These are phyloP conservation scores for Brachionus sp. DNA, from an alignment of 1,140 invertebrate genomes.

Conservation along the genomic window DNA sequence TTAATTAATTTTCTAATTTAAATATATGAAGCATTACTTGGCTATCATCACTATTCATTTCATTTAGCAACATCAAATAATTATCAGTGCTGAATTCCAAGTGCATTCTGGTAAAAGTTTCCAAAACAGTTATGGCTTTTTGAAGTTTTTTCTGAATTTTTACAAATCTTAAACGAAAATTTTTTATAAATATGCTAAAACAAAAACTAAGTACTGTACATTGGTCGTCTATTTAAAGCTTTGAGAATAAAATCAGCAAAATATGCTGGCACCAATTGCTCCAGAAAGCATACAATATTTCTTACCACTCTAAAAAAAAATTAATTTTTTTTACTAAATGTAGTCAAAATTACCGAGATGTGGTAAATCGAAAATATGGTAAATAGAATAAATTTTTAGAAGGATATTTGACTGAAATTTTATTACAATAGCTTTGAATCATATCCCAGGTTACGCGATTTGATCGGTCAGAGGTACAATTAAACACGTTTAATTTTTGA, in stretches of 20 bases:
- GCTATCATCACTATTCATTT: slow-evolving; percentile 65
- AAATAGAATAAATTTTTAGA: slow-evolving; percentile 52
- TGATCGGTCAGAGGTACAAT: slow-evolving; percentile 46
- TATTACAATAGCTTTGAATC: slow-evolving; percentile 22
- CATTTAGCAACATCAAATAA: slow-evolving; percentile 64
- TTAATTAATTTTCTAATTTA: neutral
- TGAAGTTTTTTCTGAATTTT: slow-evolving; percentile 63
- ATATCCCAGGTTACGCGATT: slow-evolving; percentile 47
- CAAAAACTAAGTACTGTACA: neutral
- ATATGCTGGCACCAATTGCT: slow-evolving; percentile 57
- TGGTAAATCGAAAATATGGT: slow-evolving; percentile 55
- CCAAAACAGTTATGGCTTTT: slow-evolving; percentile 69
- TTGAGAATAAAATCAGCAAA: slow-evolving; percentile 54
- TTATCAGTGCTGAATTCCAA: slow-evolving; percentile 78
- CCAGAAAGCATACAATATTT: slow-evolving; percentile 47
- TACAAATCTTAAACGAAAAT: neutral
- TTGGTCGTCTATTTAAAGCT: slow-evolving; percentile 46
- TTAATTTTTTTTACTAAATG: neutral
- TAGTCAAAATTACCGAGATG: slow-evolving; percentile 50
- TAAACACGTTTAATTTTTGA: slow-evolving; percentile 43
- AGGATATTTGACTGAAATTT: slow-evolving; percentile 55
- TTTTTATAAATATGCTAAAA: neutral
- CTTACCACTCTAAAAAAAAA: slow-evolving; percentile 1
- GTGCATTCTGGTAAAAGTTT: slow-evolving; percentile 73
- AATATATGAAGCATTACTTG: slow-evolving; percentile 49